Base-by-base conservation (phyloP, 2,113 vertebrate species). In the Hippocampus comes region DNA sequence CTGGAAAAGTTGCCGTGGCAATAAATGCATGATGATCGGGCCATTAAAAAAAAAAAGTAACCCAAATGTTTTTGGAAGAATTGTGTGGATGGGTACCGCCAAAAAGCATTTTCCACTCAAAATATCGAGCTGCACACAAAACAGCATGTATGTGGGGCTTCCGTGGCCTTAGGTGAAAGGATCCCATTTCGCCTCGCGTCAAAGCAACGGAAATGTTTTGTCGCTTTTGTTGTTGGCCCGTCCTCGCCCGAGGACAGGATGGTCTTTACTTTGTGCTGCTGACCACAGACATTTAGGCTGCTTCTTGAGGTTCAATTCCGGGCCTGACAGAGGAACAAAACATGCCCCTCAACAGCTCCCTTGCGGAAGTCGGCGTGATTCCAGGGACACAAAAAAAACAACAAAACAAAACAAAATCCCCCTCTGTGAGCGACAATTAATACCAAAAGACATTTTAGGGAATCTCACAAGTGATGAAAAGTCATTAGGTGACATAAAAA, bases 231-330 rank as follows among this genome's bases (percentile, higher is more conserved):
- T 83, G 78, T 80, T 80, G 67, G 84, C 84, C 55, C 34, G 63
- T 17, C 3, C 70, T 78, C 7, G 75, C 79, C 78, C 34, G 34
- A 70, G 76, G 80, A 86, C 70, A 71, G 56, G 79, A 71, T 82
- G 74, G 43, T 86, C 57, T 71, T 76, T 76, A 59, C 34, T 38
- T 76, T 90, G 83, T 73, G 73, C 64, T 2, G 38, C 70, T 79
- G 74, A 88, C 86, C 87, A 79, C 87, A 88, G 73, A 82, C 83
- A 88, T 82, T 88, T 87, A 81, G 73, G 82, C 82, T 73, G 72
- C 87, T 84, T 89, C 76, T 84, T 30, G 43, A 79, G 84, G 65
- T 75, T 51, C 70, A 77, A 80, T 78, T 89, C 78, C 79, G 84
- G 65, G 69, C 51, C 78, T 74, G 70, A 86, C 78, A 53, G 78